phyloP scores from a whole-genome alignment of 2,113 vertebrate species.

The Turnix velox region DNA sequence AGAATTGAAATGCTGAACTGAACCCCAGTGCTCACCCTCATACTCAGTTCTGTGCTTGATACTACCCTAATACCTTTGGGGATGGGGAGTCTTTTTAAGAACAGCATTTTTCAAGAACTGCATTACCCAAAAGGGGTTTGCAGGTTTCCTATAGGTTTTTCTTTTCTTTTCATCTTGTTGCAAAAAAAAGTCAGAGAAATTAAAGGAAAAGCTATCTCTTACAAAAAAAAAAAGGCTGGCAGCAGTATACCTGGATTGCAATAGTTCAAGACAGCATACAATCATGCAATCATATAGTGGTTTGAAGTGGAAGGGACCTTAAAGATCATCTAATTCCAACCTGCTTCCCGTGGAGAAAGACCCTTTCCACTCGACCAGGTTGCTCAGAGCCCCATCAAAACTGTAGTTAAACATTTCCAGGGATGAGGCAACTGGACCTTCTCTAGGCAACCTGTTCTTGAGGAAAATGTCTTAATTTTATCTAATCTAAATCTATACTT shows the following conservation, averaged over 20 bases:
- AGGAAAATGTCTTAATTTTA: neutral
- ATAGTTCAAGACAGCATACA: neutral
- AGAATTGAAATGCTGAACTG: neutral
- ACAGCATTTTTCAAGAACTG: neutral
- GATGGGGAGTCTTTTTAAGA: neutral
- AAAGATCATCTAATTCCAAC: neutral
- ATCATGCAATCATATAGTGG: neutral
- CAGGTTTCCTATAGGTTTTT: neutral
- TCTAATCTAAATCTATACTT: neutral
- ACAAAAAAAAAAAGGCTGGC: neutral
- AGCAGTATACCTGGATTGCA: neutral
- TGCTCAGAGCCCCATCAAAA: neutral
- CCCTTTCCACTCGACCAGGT: neutral
- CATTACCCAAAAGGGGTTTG: neutral
- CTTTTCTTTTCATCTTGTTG: neutral
- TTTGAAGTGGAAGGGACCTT: neutral
- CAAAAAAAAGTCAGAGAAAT: neutral
- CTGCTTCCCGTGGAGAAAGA: neutral
- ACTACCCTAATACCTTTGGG: neutral
- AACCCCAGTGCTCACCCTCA: neutral
- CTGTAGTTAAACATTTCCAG: neutral
- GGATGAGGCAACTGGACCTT: neutral
- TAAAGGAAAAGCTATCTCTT: neutral
- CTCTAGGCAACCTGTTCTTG: neutral
- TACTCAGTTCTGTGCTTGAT: neutral